A percentile compares a stretch with the other conserved stretches of the same genome.
phyloP scores from a whole-genome alignment of 2,113 vertebrate genomes.

The Ceyx margarethae region DNA sequence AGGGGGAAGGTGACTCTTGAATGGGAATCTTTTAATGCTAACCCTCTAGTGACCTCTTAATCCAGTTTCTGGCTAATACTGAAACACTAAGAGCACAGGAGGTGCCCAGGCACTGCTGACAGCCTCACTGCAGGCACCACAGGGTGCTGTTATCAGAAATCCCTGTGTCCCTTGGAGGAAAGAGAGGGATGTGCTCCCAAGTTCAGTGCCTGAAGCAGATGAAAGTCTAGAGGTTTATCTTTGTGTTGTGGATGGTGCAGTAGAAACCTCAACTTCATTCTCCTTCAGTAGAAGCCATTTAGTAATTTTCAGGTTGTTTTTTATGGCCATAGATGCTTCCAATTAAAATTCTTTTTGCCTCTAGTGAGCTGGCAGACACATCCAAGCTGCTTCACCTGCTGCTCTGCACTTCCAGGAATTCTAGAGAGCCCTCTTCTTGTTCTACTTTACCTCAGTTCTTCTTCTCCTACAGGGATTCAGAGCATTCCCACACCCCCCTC shows the following conservation, averaged over 20 bases:
- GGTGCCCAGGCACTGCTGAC: neutral
- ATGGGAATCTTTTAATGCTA: neutral
- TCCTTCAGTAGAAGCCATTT: neutral
- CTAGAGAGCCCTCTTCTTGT: neutral
- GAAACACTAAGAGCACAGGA: neutral
- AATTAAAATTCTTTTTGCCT: neutral
- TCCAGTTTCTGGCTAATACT: neutral
- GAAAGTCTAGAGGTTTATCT: neutral
- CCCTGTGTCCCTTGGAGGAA: neutral
- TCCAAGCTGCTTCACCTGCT: slow-evolving; percentile 34
- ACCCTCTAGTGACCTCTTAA: neutral
- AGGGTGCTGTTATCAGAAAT: neutral
- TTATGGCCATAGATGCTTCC: neutral
- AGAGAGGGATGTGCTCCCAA: neutral
- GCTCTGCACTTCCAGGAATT: neutral
- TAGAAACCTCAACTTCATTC: too few relatives aligned
- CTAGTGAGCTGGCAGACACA: neutral
- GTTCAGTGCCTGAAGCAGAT: neutral
- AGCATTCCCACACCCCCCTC: neutral
- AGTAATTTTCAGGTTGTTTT: neutral
- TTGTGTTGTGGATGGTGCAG: neutral
- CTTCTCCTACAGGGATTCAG: neutral
- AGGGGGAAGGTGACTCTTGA: neutral
- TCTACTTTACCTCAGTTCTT: neutral
- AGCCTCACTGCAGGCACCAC: neutral